Base-by-base conservation (phyloP, 2,797 vertebrate genomes). In the Acrossocheilus fasciatus region DNA sequence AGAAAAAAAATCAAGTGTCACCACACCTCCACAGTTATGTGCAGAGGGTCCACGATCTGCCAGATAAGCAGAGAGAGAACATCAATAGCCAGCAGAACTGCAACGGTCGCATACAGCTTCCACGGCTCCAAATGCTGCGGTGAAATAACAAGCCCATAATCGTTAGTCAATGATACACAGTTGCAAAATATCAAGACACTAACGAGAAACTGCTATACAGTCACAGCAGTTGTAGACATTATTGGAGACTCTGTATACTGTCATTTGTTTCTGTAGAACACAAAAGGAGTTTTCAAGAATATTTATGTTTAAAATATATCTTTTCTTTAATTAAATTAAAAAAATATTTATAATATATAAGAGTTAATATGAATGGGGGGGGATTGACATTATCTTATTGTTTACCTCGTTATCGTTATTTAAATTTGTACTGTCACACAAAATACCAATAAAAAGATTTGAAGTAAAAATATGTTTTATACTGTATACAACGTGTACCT, bases 31-130 rank as follows among this genome's bases (percentile, higher is more conserved):
- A 97, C 95, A 10, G 97, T 97, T 66, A 97, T 95, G 89, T 98
- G 96, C 91, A 99, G 90, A 1, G 98, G 98, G 87, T 98, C 97
- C 91, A 98, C 95, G 1, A 98, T 97, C 93, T 99, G 98, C 98
- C 98, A 99, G 94, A 97, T 93, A 90, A 96, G 94, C 11, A 99
- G 91, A 0, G 97, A 97, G 86, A 98, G 92, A 83, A 98, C 93
- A 10, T 98, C 98, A 79, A 98, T 91, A 47, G 96, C 96, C 91
- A 99, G 95, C 68, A 99, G 93, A 90, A 98, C 94, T 52, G 96
- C 97, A 39, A 98, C 97, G 0, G 98, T 98, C 81, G 96, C 95
- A 0, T 98, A 98, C 45, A 99, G 96, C 92, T 99, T 99, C 98
- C 97, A 98, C 6, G 97, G 97, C 90, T 99, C 98, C 95, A 99